These are phyloP conservation scores for Schlechtendalia chinensis DNA, from an alignment of 1,140 invertebrate species.

Conservation along the genomic window DNA sequence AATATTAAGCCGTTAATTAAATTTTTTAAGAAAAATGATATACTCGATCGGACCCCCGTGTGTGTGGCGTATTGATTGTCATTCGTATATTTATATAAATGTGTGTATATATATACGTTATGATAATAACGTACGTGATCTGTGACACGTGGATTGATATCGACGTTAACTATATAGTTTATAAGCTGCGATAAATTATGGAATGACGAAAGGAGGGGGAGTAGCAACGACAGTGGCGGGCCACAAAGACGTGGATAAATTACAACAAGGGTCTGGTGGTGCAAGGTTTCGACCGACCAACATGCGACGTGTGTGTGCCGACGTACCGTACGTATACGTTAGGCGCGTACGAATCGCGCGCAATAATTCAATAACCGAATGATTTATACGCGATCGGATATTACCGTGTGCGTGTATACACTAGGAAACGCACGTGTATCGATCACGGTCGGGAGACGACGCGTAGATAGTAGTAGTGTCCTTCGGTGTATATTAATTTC, in stretches of 20 bases:
- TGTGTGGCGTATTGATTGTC: not conserved
- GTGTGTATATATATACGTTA: not conserved
- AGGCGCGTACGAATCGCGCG: not conserved
- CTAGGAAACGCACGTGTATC: not conserved
- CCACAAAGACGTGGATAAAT: constrained; percentile 13
- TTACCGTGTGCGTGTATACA: not conserved
- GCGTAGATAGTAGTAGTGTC: not conserved
- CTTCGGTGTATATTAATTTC: constrained; percentile 30
- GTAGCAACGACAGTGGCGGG: not conserved
- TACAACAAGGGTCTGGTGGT: not conserved
- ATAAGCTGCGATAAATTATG: not conserved
- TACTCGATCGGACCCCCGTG: too few species aligned
- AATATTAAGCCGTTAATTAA: too few species aligned
- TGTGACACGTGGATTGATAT: not conserved
- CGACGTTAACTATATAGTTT: not conserved
- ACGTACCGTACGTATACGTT: not conserved
- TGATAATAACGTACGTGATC: not conserved
- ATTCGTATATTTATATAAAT: not conserved
- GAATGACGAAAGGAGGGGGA: not conserved
- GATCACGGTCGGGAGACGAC: not conserved
- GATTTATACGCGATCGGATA: not conserved
- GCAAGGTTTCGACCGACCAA: too few species aligned
- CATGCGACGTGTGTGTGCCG: too few species aligned
- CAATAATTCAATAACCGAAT: constrained; percentile 22
- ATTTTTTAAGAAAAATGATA: too few species aligned